Evolutionary conservation across 2,888 invertebrate species (phyloP).

Genomic region (Alsophila aescularia): DNA sequence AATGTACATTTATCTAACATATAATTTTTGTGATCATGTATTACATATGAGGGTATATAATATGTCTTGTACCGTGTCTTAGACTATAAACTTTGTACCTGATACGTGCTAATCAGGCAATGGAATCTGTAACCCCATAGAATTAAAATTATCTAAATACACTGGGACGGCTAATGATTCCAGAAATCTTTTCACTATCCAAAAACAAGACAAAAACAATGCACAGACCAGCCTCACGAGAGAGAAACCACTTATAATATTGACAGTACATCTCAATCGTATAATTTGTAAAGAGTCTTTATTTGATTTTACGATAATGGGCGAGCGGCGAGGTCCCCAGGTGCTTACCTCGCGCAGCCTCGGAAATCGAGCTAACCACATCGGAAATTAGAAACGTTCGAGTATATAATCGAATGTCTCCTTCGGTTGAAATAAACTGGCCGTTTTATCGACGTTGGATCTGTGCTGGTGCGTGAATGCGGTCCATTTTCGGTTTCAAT

Average conservation of each 20-base stretch:
- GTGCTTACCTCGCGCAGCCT: slow-evolving; percentile 68
- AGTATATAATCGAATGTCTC: slow-evolving; percentile 81
- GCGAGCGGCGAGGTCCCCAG: slow-evolving; percentile 66
- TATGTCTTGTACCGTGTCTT: too few relatives aligned
- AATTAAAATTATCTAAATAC: background rate
- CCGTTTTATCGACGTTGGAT: slow-evolving; percentile 54
- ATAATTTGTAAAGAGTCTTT: slow-evolving; percentile 67
- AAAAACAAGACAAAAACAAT: slow-evolving; percentile 4
- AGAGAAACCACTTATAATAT: slow-evolving; percentile 34
- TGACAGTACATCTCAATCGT: slow-evolving; percentile 65
- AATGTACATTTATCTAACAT: too few relatives aligned
- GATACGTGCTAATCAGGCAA: too few relatives aligned
- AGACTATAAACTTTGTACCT: too few relatives aligned
- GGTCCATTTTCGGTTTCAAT: slow-evolving; percentile 35
- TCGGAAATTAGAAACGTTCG: slow-evolving; percentile 83
- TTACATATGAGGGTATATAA: too few relatives aligned
- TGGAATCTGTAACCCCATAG: too few relatives aligned
- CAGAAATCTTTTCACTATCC: background rate
- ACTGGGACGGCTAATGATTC: too few relatives aligned
- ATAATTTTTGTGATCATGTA: too few relatives aligned
- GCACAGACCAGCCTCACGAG: slow-evolving; percentile 10
- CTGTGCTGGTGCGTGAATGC: slow-evolving; percentile 47
- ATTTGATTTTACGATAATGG: slow-evolving; percentile 78
- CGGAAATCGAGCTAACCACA: slow-evolving; percentile 84
- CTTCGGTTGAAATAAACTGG: slow-evolving; percentile 68